Conservation (phyloP, 2,113 vertebrate genomes). For the Cichladusa arquata region DNA sequence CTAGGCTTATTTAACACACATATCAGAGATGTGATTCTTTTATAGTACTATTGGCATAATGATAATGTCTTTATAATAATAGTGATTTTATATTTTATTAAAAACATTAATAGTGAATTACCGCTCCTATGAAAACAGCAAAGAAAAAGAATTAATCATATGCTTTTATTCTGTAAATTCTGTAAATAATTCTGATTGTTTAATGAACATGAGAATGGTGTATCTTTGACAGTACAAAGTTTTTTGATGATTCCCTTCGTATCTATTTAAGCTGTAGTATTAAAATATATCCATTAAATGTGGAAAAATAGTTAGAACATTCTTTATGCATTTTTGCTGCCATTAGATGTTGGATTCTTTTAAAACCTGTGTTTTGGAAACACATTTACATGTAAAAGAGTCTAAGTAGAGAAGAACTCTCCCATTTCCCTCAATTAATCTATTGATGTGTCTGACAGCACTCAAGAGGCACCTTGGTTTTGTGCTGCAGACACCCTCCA, state of each 20-base stretch:
- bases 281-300: background rate
- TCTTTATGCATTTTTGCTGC: background rate
- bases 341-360: background rate
- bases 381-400: background rate
- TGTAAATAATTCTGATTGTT: background rate
- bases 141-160: background rate
- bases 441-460: background rate
- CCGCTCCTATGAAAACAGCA: background rate
- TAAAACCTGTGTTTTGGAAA: background rate
- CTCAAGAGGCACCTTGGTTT: background rate
- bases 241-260: background rate
- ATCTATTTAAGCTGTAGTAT: background rate
- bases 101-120: conserved; percentile 47
- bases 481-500: background rate
- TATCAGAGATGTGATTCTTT: conserved; percentile 56
- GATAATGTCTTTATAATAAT: conserved; percentile 61
- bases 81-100: conserved; percentile 54
- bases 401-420: background rate
- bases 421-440: background rate
- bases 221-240: background rate
- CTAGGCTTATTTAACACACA: conserved; percentile 38
- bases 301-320: background rate
- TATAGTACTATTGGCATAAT: conserved; percentile 58
- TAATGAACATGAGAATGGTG: background rate
- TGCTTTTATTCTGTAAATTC: background rate